A percentile compares a stretch with the other conserved stretches of the same genome.
Evolutionary conservation across 2,888 invertebrate species (phyloP).

Genomic region (Pantelozetes paolii): DNA sequence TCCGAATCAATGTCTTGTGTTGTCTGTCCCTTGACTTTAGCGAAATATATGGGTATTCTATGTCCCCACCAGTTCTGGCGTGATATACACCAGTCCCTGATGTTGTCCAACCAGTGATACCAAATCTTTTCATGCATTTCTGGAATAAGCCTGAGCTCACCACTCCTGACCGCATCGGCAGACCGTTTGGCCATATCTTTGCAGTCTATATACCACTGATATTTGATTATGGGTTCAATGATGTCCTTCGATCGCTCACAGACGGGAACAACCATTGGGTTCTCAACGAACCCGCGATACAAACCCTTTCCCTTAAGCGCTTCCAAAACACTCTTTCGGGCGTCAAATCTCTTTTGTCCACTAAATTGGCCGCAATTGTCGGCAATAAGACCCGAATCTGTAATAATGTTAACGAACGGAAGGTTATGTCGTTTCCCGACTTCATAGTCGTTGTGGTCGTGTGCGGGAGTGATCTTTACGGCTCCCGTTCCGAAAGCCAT

Average conservation of each 20-base stretch:
- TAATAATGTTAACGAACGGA: slow-evolving; percentile 79
- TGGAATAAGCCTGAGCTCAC: slow-evolving; percentile 81
- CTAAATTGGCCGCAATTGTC: slow-evolving; percentile 72
- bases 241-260: slow-evolving; percentile 92
- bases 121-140: slow-evolving; percentile 86
- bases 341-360: slow-evolving; percentile 84
- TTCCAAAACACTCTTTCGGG: slow-evolving; percentile 72
- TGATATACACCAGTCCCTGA: slow-evolving; percentile 98
- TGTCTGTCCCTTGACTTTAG: slow-evolving; percentile 56
- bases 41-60: slow-evolving; percentile 87
- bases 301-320: slow-evolving; percentile 68
- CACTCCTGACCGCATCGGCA: slow-evolving; percentile 69
- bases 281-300: slow-evolving; percentile 74
- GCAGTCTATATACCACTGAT: slow-evolving; percentile 95
- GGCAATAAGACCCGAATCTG: slow-evolving; percentile 80
- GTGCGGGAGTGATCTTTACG: slow-evolving; percentile 97
- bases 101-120: slow-evolving; percentile 93
- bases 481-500: slow-evolving; percentile 80
- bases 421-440: slow-evolving; percentile 83
- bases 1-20: slow-evolving; percentile 48
- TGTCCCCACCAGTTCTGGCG: slow-evolving; percentile 99
- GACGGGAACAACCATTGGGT: slow-evolving; percentile 93
- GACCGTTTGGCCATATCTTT: slow-evolving; percentile 84
- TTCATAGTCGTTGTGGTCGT: slow-evolving; percentile 95
- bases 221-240: slow-evolving; percentile 89